Evolutionary conservation across 1,140 invertebrate species (phyloP).

Genomic region (Pectinophora gossypiella): DNA sequence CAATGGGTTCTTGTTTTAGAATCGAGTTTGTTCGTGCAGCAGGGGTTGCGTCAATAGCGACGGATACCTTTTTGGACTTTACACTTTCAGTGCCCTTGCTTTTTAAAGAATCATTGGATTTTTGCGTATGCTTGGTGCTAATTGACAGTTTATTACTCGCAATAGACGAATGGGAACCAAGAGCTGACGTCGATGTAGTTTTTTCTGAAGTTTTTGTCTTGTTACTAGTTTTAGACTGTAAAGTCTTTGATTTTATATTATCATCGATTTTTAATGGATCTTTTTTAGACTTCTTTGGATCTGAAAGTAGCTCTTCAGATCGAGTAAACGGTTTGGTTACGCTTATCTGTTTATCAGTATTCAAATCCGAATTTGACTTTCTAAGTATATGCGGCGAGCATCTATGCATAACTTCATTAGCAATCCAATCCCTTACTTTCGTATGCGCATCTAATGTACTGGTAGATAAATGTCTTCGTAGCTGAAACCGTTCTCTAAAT

Average conservation of each 20-base stretch:
- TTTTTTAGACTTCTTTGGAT: conserved; percentile 46
- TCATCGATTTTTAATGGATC: conserved; percentile 28
- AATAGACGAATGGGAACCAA: conserved; percentile 60
- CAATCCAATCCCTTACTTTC: conserved; percentile 90
- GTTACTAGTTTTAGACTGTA: conserved; percentile 27
- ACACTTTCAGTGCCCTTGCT: conserved; percentile 64
- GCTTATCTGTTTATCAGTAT: conserved; percentile 57
- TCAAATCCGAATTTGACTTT: conserved; percentile 72
- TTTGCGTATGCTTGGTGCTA: conserved; percentile 35
- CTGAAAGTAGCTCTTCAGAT: conserved; percentile 58
- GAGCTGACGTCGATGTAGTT: conserved; percentile 63
- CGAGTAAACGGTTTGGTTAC: conserved; percentile 47
- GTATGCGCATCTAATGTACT: conserved; percentile 90
- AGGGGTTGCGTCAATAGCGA: conserved; percentile 85
- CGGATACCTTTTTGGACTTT: conserved; percentile 81
- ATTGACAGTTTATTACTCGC: conserved; percentile 49
- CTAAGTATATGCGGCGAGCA: conserved; percentile 81
- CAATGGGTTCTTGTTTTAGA: conserved; percentile 84
- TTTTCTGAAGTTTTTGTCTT: conserved; percentile 61
- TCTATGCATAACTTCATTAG: conserved; percentile 83
- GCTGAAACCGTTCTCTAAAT: conserved; percentile 78
- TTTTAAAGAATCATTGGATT: conserved; percentile 65
- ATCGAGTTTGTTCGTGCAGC: conserved; percentile 82
- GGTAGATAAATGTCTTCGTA: conserved; percentile 82
- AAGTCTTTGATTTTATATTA: conserved; percentile 26